Evolutionary conservation across 2,888 invertebrate genomes (phyloP).

Genomic region (Caenorhabditis wallacei): DNA sequence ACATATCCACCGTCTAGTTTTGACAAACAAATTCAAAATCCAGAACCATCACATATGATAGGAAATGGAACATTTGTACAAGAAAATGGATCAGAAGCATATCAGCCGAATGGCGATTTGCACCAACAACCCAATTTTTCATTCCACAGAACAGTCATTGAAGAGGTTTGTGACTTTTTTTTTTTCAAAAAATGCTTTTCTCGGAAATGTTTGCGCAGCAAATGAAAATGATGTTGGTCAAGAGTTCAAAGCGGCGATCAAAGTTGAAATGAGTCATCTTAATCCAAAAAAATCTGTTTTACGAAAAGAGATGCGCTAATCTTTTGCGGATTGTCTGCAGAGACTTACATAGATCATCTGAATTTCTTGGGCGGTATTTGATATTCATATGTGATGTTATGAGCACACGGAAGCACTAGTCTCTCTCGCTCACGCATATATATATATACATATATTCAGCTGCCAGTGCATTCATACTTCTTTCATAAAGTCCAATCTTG

Average conservation of each 20-base stretch:
- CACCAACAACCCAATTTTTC: slow-evolving; percentile 50
- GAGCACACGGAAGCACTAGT: slow-evolving; percentile 15
- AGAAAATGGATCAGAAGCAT: slow-evolving; percentile 51
- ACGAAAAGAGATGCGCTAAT: slow-evolving; percentile 10
- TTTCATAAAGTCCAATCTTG: not conserved
- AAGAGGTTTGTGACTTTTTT: slow-evolving; percentile 58
- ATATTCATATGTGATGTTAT: slow-evolving; percentile 12
- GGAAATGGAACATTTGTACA: slow-evolving; percentile 18
- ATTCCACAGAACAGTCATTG: slow-evolving; percentile 61
- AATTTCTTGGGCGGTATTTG: slow-evolving; percentile 21
- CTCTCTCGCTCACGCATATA: not conserved
- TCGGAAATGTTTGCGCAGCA: slow-evolving; percentile 15
- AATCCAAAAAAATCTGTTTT: not conserved
- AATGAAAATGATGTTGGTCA: slow-evolving; percentile 16
- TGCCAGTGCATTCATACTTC: slow-evolving; percentile 7
- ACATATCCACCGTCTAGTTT: slow-evolving; percentile 33
- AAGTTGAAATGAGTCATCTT: slow-evolving; percentile 39
- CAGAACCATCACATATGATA: slow-evolving; percentile 11
- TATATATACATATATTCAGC: slow-evolving; percentile 13
- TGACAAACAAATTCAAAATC: slow-evolving; percentile 28
- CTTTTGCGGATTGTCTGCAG: slow-evolving; percentile 16
- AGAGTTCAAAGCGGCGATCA: slow-evolving; percentile 18
- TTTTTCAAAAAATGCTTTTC: slow-evolving; percentile 11
- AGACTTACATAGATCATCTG: slow-evolving; percentile 27
- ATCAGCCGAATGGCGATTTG: slow-evolving; percentile 55